Evolutionary conservation across 2,797 vertebrate genomes (phyloP), one percentile per base, ranked within the genome.

Genomic region (Falco concolor): DNA sequence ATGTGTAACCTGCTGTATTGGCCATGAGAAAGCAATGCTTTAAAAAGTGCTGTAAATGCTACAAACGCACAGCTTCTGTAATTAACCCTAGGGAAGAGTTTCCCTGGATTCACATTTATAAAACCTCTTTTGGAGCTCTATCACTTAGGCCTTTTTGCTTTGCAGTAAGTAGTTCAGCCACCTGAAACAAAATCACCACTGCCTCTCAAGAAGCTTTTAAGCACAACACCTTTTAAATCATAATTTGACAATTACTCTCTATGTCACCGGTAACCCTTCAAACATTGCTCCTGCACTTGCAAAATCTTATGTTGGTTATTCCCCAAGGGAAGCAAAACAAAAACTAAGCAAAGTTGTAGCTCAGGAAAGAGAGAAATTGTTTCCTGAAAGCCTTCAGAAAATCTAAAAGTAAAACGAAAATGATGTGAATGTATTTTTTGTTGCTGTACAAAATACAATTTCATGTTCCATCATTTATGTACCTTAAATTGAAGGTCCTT

Each of bases 161-260:
- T 91, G 45, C 38, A 75, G 45, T 53, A 83, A 83, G 32, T 15
- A 53, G 57, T 81, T 87, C 42, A 75, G 38, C 42, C 53, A 57
- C 57, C 47, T 47, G 61, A 85, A 61, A 82, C 23, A 73, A 88
- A 85, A 70, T 5, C 44, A 32, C 0, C 44, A 32, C 0, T 0
- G 10, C 30, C 28, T 27, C 61, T 88, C 32, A 53, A 63, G 53
- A 50, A 90, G 54, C 56, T 87, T 93, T 90, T 42, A 42, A 92
- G 47, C 30, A 24, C 2, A 3, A 27, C 38, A 53, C 54, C 49
- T 92, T 90, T 90, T 47, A 89, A 90, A 90, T 84, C 16, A 15
- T 75, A 49, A n/a, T 79, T 72, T 77, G 49, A 49, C 64, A 78
- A 65, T 86, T 83, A 32, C 36, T 61, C 21, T 72, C 45, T 45